Evolutionary conservation across 2,113 vertebrate genomes (phyloP).

Genomic region (Centropristis striata): DNA sequence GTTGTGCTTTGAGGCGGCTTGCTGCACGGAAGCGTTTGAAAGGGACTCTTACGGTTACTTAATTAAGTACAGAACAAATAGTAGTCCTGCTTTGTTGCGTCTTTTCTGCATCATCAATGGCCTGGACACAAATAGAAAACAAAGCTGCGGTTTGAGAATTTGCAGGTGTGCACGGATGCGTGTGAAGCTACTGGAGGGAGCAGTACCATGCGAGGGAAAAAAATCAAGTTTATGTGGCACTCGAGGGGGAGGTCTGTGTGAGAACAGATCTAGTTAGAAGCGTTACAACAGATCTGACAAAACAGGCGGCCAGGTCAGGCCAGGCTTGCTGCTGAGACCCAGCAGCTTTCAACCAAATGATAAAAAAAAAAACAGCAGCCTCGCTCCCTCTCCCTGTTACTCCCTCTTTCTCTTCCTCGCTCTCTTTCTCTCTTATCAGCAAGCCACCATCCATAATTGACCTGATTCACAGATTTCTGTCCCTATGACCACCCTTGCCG

Average conservation of each 20-base stretch:
- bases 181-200: slow-evolving; percentile 68
- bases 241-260: slow-evolving; percentile 77
- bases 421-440: slow-evolving; percentile 80
- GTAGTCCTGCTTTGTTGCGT: slow-evolving; percentile 76
- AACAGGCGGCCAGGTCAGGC: slow-evolving; percentile 72
- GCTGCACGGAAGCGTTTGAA: slow-evolving; percentile 74
- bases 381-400: slow-evolving; percentile 73
- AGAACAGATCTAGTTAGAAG: slow-evolving; percentile 83
- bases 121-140: slow-evolving; percentile 72
- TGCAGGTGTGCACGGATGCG: slow-evolving; percentile 82
- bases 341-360: slow-evolving; percentile 66
- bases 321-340: slow-evolving; percentile 58
- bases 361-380: slow-evolving; percentile 76
- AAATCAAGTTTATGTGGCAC: slow-evolving; percentile 69
- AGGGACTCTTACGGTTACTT: slow-evolving; percentile 78
- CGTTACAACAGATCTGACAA: slow-evolving; percentile 79
- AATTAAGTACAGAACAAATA: slow-evolving; percentile 83
- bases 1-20: slow-evolving; percentile 78
- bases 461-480: slow-evolving; percentile 87
- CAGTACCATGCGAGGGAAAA: slow-evolving; percentile 23
- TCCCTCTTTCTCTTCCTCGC: slow-evolving; percentile 55
- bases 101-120: slow-evolving; percentile 80
- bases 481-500: slow-evolving; percentile 85
- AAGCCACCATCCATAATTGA: slow-evolving; percentile 89
- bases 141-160: slow-evolving; percentile 74